phyloP scores from a whole-genome alignment of 64 coral and sea anemone genomes.

The Trachythela sp. region DNA sequence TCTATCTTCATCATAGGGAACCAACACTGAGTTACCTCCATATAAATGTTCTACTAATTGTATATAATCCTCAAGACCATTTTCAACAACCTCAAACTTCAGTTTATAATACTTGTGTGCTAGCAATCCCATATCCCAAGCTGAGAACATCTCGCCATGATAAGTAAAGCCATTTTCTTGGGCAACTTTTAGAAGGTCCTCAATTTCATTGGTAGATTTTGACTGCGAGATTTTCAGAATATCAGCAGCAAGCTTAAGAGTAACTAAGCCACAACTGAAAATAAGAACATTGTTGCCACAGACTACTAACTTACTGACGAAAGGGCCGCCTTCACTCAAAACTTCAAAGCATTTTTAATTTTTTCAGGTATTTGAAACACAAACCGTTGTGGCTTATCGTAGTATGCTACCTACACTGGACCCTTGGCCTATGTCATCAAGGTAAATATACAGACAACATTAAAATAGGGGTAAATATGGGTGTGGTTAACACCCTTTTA shows the following conservation, averaged over 20 bases:
- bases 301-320: too few species aligned
- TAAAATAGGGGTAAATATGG: too few species aligned
- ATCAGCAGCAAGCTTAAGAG: slow-evolving; percentile 68
- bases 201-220: slow-evolving; percentile 31
- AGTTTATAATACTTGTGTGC: slow-evolving; percentile 68
- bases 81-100: slow-evolving; percentile 22
- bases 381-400: too few species aligned
- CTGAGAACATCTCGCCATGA: slow-evolving; percentile 84
- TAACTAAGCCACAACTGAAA: slow-evolving; percentile 83
- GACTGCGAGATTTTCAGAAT: slow-evolving; percentile 6
- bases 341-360: too few species aligned
- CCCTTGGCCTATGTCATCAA: too few species aligned
- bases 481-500: too few species aligned
- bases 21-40: slow-evolving; percentile 58
- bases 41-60: slow-evolving; percentile 44
- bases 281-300: not conserved
- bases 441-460: too few species aligned
- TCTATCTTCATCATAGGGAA: slow-evolving; percentile 90
- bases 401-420: too few species aligned
- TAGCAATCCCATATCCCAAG: slow-evolving; percentile 57
- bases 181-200: slow-evolving; percentile 53
- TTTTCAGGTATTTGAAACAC: too few species aligned
- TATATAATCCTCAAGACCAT: slow-evolving; percentile 46
- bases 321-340: too few species aligned
- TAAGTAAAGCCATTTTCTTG: slow-evolving; percentile 48